phyloP scores from a whole-genome alignment of 2,113 vertebrate genomes.

The Alosa alosa region DNA sequence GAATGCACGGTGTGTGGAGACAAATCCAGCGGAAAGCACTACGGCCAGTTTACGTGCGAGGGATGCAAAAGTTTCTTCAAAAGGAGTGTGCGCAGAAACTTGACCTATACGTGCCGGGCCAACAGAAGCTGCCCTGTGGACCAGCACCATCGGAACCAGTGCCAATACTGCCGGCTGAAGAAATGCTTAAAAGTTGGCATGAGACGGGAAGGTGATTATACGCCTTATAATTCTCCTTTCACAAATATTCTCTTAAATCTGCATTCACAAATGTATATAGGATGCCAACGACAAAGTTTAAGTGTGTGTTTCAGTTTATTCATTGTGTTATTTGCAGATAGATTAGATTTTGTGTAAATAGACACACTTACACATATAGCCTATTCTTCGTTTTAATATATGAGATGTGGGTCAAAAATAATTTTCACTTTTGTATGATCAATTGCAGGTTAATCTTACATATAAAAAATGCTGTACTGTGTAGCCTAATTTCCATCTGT shows the following conservation, averaged over 20 bases:
- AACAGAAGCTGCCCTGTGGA: constrained; percentile 91
- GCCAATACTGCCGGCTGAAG: constrained; percentile 93
- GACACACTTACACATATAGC: not conserved
- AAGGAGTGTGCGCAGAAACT: constrained; percentile 87
- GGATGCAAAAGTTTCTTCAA: constrained; percentile 98
- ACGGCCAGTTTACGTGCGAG: constrained; percentile 96
- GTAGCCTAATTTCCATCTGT: not conserved
- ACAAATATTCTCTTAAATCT: too few species aligned
- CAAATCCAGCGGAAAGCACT: constrained; percentile 96
- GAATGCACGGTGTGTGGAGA: constrained; percentile 95
- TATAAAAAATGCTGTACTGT: not conserved
- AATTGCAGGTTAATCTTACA: not conserved
- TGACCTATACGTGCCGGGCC: constrained; percentile 89
- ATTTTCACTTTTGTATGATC: not conserved
- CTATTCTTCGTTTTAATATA: not conserved
- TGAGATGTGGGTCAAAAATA: too few species aligned
- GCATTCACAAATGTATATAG: too few species aligned
- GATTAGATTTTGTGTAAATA: too few species aligned
- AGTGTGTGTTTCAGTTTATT: too few species aligned
- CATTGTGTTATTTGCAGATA: too few species aligned
- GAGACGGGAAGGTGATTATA: constrained; percentile 86
- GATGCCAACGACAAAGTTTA: too few species aligned
- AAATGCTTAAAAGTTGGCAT: constrained; percentile 96
- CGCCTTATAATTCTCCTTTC: too few species aligned
- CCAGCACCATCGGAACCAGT: constrained; percentile 94